These are phyloP conservation scores for Probosciger aterrimus DNA, from an alignment of 2,113 vertebrate genomes.

Conservation along the genomic window DNA sequence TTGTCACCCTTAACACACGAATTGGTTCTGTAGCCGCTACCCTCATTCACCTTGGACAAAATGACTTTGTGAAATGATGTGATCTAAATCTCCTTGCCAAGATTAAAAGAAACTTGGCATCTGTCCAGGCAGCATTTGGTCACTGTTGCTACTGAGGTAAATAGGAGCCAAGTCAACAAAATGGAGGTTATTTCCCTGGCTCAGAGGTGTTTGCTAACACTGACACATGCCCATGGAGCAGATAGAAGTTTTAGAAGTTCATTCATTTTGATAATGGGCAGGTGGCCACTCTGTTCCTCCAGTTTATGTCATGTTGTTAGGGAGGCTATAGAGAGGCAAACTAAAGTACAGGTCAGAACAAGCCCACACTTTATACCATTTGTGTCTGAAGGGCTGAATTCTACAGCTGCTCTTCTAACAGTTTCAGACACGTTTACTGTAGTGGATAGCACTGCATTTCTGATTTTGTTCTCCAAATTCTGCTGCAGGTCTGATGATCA, in stretches of 20 bases:
- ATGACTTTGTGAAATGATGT: neutral
- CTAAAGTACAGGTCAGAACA: neutral
- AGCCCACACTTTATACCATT: neutral
- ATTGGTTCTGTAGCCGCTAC: neutral
- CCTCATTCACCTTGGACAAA: neutral
- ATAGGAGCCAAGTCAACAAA: neutral
- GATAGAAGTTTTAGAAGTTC: neutral
- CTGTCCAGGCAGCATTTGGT: neutral
- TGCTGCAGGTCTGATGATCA: neutral
- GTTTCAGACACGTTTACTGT: neutral
- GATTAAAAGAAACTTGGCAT: neutral
- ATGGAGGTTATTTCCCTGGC: neutral
- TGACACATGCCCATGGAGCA: neutral
- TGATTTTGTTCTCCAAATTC: neutral
- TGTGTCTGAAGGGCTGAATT: neutral
- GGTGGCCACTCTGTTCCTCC: neutral
- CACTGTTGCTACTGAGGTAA: neutral
- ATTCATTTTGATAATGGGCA: neutral
- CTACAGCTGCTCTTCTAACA: neutral
- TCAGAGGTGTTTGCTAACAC: neutral
- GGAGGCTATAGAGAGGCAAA: neutral
- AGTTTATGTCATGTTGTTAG: neutral
- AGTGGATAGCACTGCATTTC: neutral
- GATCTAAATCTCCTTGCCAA: neutral
- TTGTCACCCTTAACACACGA: accelerated